phyloP scores from a whole-genome alignment of 1,140 invertebrate genomes.

The Lasaia peninsularis region DNA sequence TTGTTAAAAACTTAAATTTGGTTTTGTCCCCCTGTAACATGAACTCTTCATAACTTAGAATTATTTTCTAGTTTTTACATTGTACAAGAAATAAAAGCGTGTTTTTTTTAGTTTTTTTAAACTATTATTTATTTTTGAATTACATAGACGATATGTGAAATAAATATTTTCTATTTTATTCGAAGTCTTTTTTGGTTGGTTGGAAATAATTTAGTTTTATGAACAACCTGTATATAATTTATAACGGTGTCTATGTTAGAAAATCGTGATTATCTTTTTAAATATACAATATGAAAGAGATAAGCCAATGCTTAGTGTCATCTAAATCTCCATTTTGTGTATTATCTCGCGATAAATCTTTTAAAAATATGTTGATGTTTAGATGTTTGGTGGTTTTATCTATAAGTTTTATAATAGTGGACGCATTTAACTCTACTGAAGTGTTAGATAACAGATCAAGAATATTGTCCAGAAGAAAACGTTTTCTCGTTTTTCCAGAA shows the following conservation, averaged over 20 bases:
- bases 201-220: no score
- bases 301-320: conserved; percentile 29
- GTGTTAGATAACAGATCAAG: conserved; percentile 23
- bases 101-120: no score
- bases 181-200: no score
- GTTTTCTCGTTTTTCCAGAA: conserved; percentile 88
- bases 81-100: no score
- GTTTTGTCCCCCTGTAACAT: no score
- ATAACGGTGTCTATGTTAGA: conserved; percentile 45
- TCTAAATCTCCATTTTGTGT: conserved; percentile 24
- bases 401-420: neutral
- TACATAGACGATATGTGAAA: no score
- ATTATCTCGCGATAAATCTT: conserved; percentile 17
- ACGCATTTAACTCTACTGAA: neutral
- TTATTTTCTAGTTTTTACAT: no score
- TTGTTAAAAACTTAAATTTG: no score
- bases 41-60: no score
- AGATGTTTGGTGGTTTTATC: neutral
- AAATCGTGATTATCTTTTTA: conserved; percentile 53
- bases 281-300: conserved; percentile 30
- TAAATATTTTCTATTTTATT: no score
- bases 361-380: neutral
- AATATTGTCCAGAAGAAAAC: conserved; percentile 80
- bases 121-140: no score
- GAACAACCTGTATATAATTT: conserved; percentile 30